Percentiles rank a stretch among this genome's conserved stretches.
Conservation (phyloP, 2,113 vertebrate species). For the Elgaria multicarinata region DNA sequence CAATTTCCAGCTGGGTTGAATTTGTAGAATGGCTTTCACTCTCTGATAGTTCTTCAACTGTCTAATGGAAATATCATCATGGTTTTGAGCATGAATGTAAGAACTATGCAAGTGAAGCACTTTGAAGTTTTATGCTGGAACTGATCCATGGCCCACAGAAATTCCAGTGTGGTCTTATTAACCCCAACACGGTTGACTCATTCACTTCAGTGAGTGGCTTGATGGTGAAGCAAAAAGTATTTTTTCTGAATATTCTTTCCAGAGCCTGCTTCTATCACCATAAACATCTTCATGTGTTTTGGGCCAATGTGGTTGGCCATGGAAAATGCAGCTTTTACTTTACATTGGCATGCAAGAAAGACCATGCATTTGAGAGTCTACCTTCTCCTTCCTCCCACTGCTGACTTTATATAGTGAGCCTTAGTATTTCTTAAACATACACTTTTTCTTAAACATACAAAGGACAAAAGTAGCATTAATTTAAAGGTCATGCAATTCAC, state of each 20-base stretch:
- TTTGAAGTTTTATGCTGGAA: not conserved
- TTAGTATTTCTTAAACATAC: conserved; percentile 5
- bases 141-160: not conserved
- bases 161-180: conserved; percentile 1
- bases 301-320: not conserved
- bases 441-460: conserved; percentile 30
- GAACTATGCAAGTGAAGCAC: not conserved
- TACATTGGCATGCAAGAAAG: not conserved
- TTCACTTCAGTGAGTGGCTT: not conserved
- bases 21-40: not conserved
- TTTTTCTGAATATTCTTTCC: not conserved
- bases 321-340: conserved; percentile 32
- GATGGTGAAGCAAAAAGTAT: not conserved
- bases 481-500: conserved; percentile 37
- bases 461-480: conserved; percentile 2
- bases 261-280: not conserved
- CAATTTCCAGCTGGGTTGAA: not conserved
- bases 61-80: too few species aligned
- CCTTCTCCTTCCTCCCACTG: rapidly evolving
- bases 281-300: conserved; percentile 9
- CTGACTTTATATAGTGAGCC: conserved; percentile 15
- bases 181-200: not conserved
- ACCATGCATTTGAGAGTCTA: not conserved
- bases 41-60: not conserved
- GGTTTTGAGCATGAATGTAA: not conserved